Base-by-base conservation (phyloP, 2,113 vertebrate genomes). In the Grammomys surdaster region DNA sequence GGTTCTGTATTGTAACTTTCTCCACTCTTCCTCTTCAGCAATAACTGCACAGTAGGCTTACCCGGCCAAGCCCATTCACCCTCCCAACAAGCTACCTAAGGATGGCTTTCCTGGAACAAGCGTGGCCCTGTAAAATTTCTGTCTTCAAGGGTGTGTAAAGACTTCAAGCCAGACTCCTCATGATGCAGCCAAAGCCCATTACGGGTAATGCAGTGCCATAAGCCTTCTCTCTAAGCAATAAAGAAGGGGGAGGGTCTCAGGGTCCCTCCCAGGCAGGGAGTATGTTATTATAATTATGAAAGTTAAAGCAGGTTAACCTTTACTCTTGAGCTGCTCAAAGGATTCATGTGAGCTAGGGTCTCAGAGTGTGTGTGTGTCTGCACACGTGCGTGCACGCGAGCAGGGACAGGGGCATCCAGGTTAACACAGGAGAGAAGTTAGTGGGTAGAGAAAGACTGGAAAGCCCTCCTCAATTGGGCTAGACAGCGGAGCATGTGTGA, bases 381-480 rank as follows among this genome's bases (percentile, higher is more conserved):
- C 28, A 26, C 28, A 1, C 26, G 58, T 7, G 58, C 1, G 17
- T 16, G 48, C 2, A 56, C 3, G 14, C 3, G 14, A 2, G 22
- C 24, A 63, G 8, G 43, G 11, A 40, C 40, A 43, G 24, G n/a
- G 40, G 4, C 7, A 10, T 22, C 60, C 33, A 46, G 60, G 33
- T 86, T 28, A 84, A 84, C 22, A 17, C n/a, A 63, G 54, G 81
- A 43, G 80, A 20, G 60, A 85, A 46, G 40, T 65, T 14, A 63
- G 24, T 26, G 17, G 40, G 33, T 60, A 48, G 58, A 84, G 9
- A 43, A 65, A 33, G 82, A 46, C 40, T 31, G 58, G 60, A 65
- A 46, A 17, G 26, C 40, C 14, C 14, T 20, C 14, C 40, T 16
- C 2, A 1, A 31, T 4, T 17, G 14, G 14, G 26, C 60, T 46